Evolutionary conservation across 2,888 invertebrate genomes (phyloP), one percentile per base, ranked within the genome.

Genomic region (Phaonia tiefii): DNA sequence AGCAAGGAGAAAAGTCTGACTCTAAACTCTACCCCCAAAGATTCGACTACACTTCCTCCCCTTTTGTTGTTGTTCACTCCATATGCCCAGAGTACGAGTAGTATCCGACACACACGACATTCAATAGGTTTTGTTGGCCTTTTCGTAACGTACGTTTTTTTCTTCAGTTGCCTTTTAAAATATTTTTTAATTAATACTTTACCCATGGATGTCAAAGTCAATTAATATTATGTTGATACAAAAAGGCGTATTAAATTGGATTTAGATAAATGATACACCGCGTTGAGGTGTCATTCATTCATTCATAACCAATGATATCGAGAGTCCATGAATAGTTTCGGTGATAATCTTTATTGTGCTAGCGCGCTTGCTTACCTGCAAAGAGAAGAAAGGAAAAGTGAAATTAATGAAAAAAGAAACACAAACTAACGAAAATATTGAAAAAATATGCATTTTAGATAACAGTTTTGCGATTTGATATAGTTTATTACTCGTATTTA

Each of bases 291-390:
- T 76, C 80, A 80, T 74, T 79, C 72, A 76, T 49, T n/a, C n/a
- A 46, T 31, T 39, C 39, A 63, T 42, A 63, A 63, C 42, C 22
- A n/a, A 8, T 26, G 37, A 67, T 26, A 46, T n/a, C n/a, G n/a
- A n/a, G n/a, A n/a, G n/a, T 5, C 31, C 31, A 31, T 8, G 31
- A 8, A 31, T 31, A n/a, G 31, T 31, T 31, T 3, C 8, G 3
- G 31, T 31, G 8, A 8, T 31, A 31, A 31, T 31, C 3, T 31
- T 31, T 8, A 31, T 31, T n/a, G n/a, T n/a, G n/a, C n/a, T n/a
- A 31, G 37, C 39, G 26, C n/a, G 1, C 20, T 54, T 76, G 82
- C 84, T 83, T 83, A 84, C 84, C 83, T 83, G 81, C 10, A 84
- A 83, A 42, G 42, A 82, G 39, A 74, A 51, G 39, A 49, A 15